phyloP scores from a whole-genome alignment of 2,888 invertebrate species.

The Sesamia inferens region DNA sequence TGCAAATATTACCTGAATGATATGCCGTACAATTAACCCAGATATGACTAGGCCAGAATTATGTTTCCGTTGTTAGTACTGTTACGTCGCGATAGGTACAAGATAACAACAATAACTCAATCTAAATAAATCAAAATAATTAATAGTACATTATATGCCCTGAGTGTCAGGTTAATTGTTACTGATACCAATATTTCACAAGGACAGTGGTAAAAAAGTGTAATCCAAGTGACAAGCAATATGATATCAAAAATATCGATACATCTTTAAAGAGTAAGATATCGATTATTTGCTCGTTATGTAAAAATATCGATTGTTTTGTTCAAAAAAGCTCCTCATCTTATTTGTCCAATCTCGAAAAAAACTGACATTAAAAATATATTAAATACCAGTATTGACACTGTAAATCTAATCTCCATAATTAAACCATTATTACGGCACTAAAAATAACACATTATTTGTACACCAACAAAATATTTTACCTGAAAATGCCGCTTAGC shows the following conservation, averaged over 20 bases:
- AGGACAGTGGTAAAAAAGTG: neutral
- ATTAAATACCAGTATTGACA: neutral
- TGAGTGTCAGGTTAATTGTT: slow-evolving; percentile 1
- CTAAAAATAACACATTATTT: neutral
- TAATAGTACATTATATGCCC: neutral
- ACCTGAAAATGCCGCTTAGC: slow-evolving; percentile 83
- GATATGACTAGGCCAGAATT: slow-evolving; percentile 22
- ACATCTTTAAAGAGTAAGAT: neutral
- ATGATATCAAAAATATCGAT: neutral
- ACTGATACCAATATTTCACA: slow-evolving; percentile 3
- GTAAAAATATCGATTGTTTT: too few relatives aligned
- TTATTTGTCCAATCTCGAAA: neutral
- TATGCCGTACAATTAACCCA: slow-evolving; percentile 22
- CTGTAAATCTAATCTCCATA: neutral
- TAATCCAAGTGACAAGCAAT: neutral
- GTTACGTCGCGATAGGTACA: neutral
- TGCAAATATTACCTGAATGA: slow-evolving; percentile 28
- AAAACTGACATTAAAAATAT: neutral
- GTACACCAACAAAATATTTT: slow-evolving; percentile 29
- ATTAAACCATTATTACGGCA: neutral
- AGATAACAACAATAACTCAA: slow-evolving; percentile 15
- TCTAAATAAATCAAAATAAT: too few relatives aligned
- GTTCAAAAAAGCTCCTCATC: too few relatives aligned
- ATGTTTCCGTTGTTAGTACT: slow-evolving; percentile 24
- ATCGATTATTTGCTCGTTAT: too few relatives aligned